Conservation (phyloP, 2,888 invertebrate species). For the Spisula solida region DNA sequence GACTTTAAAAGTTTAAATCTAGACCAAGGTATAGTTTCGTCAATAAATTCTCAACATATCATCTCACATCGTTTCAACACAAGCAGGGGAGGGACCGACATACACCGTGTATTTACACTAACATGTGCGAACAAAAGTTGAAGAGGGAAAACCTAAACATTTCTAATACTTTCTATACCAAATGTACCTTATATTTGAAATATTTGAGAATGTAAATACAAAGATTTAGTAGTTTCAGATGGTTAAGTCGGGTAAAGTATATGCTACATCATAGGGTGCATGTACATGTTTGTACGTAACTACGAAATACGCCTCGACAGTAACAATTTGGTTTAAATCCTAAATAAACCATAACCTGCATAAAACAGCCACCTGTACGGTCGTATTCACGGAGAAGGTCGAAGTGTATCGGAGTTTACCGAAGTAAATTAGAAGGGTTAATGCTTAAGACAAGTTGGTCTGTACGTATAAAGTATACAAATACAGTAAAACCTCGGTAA, state of each 20-base stretch:
- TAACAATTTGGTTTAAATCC: too few species aligned
- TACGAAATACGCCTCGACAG: too few species aligned
- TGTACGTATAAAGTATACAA: too few species aligned
- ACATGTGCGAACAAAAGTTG: background rate
- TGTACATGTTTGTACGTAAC: too few species aligned
- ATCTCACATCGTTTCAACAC: background rate
- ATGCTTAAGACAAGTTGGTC: too few species aligned
- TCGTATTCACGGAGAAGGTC: too few species aligned
- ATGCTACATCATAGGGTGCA: background rate
- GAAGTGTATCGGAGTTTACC: too few species aligned
- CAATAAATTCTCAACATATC: slow-evolving; percentile 31
- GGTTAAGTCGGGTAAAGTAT: background rate
- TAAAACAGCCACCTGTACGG: too few species aligned
- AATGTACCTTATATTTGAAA: background rate
- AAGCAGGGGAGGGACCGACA: background rate
- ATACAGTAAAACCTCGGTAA: too few species aligned
- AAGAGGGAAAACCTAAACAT: background rate
- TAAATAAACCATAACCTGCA: too few species aligned
- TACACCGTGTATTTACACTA: background rate
- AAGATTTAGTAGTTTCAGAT: background rate
- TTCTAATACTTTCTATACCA: background rate
- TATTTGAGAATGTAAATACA: background rate
- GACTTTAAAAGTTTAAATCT: slow-evolving; percentile 32
- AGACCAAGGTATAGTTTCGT: slow-evolving; percentile 38
- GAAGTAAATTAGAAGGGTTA: too few species aligned